Conservation (phyloP, 2,797 vertebrate species). For the Cyprinella venusta region DNA sequence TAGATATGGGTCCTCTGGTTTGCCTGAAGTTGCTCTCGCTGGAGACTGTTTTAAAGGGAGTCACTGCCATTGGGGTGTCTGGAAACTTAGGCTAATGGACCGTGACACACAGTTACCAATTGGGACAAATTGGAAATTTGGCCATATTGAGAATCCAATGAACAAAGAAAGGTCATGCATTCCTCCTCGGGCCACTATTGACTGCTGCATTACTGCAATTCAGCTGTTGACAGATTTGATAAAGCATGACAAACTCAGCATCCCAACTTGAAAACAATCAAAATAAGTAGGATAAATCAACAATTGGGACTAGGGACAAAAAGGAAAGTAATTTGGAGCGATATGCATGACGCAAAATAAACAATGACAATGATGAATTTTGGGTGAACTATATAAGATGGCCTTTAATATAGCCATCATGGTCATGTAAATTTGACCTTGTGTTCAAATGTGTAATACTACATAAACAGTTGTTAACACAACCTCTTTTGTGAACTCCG, state of each 20-base stretch:
- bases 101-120: neutral
- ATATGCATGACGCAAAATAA: neutral
- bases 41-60: slow-evolving; percentile 23
- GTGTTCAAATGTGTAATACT: neutral
- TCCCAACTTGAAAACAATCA: slow-evolving; percentile 1
- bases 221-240: slow-evolving; percentile 14
- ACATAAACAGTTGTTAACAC: neutral
- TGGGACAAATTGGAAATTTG: slow-evolving; percentile 9
- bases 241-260: neutral
- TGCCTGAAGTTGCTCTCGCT: slow-evolving; percentile 28
- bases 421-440: neutral
- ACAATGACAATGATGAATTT: neutral
- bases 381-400: neutral
- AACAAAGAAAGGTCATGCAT: slow-evolving; percentile 8
- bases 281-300: neutral
- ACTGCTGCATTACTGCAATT: neutral
- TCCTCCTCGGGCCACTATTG: neutral
- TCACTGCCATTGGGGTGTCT: neutral
- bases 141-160: slow-evolving; percentile 11
- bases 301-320: neutral
- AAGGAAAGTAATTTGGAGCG: neutral
- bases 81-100: slow-evolving; percentile 36
- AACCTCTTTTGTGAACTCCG: neutral
- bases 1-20: slow-evolving; percentile 32
- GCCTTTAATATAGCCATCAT: neutral